Percentiles rank a stretch among this genome's conserved stretches.
Conservation (phyloP, 2,797 vertebrate genomes). For the Pygocentrus nattereri region DNA sequence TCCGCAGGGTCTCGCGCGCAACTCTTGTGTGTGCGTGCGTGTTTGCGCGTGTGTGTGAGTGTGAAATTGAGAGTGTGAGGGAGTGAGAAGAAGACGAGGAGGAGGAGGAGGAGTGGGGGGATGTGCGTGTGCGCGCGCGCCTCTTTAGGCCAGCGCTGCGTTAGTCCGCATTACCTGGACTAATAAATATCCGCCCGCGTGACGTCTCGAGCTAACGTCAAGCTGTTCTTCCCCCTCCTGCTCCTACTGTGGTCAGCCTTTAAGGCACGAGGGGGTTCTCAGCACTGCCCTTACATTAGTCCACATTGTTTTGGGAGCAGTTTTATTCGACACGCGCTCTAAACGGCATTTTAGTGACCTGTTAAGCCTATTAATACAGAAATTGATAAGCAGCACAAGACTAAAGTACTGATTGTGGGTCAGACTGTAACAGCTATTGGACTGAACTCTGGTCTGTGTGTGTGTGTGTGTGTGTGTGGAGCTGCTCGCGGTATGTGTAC, state of each 20-base stretch:
- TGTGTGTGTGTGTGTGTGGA: background rate
- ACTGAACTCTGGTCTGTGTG: slow-evolving; percentile 17
- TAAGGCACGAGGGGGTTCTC: slow-evolving; percentile 33
- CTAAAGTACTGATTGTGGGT: slow-evolving; percentile 23
- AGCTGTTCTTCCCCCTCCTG: slow-evolving; percentile 32
- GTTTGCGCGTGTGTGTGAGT: slow-evolving; percentile 44
- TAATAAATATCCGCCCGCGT: slow-evolving; percentile 64
- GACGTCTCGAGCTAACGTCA: slow-evolving; percentile 55
- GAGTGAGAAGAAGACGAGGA: slow-evolving; percentile 38
- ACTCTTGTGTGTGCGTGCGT: slow-evolving; percentile 35
- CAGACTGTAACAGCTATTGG: slow-evolving; percentile 22
- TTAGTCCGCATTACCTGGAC: slow-evolving; percentile 72
- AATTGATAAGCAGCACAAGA: slow-evolving; percentile 13
- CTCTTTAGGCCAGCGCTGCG: slow-evolving; percentile 65
- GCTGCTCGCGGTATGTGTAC: slow-evolving; percentile 12
- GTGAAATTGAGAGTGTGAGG: slow-evolving; percentile 45
- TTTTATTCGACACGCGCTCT: slow-evolving; percentile 21
- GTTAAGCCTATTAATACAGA: background rate
- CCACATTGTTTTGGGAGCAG: background rate
- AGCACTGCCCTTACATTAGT: slow-evolving; percentile 12
- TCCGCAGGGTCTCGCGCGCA: slow-evolving; percentile 58
- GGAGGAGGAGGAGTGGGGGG: slow-evolving; percentile 11
- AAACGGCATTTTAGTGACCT: background rate
- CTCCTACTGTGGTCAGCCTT: slow-evolving; percentile 30
- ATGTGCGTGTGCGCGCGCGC: slow-evolving; percentile 59